Conservation (phyloP, 1,140 invertebrate species). For the Chymomyza costata region DNA sequence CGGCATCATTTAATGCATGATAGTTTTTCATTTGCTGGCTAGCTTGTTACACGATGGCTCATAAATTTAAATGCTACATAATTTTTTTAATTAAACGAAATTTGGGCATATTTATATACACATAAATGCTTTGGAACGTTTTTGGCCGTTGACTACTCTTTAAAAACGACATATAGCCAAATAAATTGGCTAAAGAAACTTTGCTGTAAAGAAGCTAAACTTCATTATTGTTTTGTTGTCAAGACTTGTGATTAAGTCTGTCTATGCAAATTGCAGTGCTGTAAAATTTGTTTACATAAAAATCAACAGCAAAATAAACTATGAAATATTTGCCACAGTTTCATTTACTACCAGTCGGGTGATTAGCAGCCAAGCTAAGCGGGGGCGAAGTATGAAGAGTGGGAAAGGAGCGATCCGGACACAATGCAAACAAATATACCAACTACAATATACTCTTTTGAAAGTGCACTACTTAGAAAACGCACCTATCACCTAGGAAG, state of each 20-base stretch:
- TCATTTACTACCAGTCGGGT: constrained; percentile 41
- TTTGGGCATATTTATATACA: constrained; percentile 46
- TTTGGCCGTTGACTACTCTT: constrained; percentile 5
- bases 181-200: constrained; percentile 2
- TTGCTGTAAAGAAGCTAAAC: too few species aligned
- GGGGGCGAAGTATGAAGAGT: too few species aligned
- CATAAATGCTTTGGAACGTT: too few species aligned
- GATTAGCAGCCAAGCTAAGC: constrained; percentile 35
- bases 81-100: constrained; percentile 60
- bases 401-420: too few species aligned
- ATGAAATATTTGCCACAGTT: constrained; percentile 58
- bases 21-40: constrained; percentile 15
- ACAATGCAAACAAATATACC: too few species aligned
- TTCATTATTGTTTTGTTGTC: too few species aligned
- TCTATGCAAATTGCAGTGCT: constrained; percentile 50
- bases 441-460: too few species aligned
- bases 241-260: constrained; percentile 21
- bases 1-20: constrained; percentile 69
- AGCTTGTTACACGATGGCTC: constrained; percentile 37
- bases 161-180: constrained; percentile 16
- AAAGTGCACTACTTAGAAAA: too few species aligned
- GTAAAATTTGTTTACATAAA: constrained; percentile 14
- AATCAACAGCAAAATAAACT: constrained; percentile 42
- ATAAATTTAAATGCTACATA: constrained; percentile 59
- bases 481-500: too few species aligned